phyloP scores from a whole-genome alignment of 37 sponge, comb jelly and placozoan genomes.

The Cladorhizidae sp. region DNA sequence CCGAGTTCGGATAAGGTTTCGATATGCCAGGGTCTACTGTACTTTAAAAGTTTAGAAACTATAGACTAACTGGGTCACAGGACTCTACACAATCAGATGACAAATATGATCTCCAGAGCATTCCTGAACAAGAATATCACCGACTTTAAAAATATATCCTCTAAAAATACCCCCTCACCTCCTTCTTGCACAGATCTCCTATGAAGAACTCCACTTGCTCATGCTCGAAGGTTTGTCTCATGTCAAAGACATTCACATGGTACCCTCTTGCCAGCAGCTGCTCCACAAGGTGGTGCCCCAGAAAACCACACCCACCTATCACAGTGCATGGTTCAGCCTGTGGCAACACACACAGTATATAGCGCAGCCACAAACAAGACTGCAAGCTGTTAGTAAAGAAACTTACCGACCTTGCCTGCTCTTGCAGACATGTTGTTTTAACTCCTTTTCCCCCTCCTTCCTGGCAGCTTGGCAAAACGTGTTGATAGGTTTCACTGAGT shows the following conservation, averaged over 20 bases:
- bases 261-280: conserved; percentile 72
- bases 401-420: not conserved
- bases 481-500: too few species aligned
- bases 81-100: too few species aligned
- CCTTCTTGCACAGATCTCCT: conserved; percentile 79
- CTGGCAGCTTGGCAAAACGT: too few species aligned
- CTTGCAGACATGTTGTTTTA: not conserved
- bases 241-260: conserved; percentile 85
- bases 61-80: too few species aligned
- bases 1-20: too few species aligned
- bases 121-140: too few species aligned
- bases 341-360: not conserved
- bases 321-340: conserved; percentile 67
- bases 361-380: not conserved
- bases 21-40: too few species aligned
- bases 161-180: conserved; percentile 48
- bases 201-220: conserved; percentile 67
- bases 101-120: too few species aligned
- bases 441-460: too few species aligned
- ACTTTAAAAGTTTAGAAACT: too few species aligned
- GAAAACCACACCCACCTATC: conserved; percentile 90
- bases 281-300: conserved; percentile 86
- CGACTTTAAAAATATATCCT: too few species aligned
- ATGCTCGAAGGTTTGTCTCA: conserved; percentile 44
- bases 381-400: not conserved